Percentiles rank a stretch among this genome's conserved stretches.
Evolutionary conservation across 35 echinoderm and acorn worm genomes (phyloP).

Genomic region (Patiria miniata): DNA sequence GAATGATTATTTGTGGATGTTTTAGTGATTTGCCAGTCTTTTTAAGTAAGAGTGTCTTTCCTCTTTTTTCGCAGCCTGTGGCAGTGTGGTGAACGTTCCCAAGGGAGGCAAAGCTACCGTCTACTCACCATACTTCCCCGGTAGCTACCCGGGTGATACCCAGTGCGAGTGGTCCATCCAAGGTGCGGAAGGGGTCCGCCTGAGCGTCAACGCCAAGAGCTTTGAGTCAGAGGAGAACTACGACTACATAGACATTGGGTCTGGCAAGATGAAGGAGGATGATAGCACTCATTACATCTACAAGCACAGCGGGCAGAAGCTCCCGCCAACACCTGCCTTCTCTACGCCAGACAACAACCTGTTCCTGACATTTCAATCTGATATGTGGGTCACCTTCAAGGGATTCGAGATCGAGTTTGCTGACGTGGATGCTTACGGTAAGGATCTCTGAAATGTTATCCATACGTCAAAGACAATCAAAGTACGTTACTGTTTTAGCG

Average conservation of each 20-base stretch:
- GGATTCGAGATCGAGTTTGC: slow-evolving; percentile 58
- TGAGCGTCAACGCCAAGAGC: slow-evolving; percentile 60
- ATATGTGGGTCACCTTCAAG: slow-evolving; percentile 54
- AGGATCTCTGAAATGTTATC: too few species aligned
- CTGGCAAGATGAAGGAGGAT: slow-evolving; percentile 51
- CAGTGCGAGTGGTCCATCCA: slow-evolving; percentile 80
- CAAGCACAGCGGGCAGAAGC: slow-evolving; percentile 50
- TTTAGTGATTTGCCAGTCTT: too few species aligned
- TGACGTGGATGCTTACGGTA: slow-evolving; percentile 41
- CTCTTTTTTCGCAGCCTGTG: background rate
- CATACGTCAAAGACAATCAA: too few species aligned
- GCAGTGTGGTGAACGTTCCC: background rate
- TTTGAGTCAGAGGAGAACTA: slow-evolving; percentile 74
- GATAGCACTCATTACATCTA: slow-evolving; percentile 41
- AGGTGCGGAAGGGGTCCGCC: slow-evolving; percentile 42
- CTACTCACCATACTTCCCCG: slow-evolving; percentile 2
- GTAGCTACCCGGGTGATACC: slow-evolving; percentile 57
- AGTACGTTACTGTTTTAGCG: too few species aligned
- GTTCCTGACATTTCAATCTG: slow-evolving; percentile 49
- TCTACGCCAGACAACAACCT: slow-evolving; percentile 47
- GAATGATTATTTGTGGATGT: too few species aligned
- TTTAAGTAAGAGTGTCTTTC: too few species aligned
- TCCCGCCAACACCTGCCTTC: slow-evolving; percentile 44
- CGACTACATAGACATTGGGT: slow-evolving; percentile 80
- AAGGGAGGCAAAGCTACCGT: background rate